These are phyloP conservation scores for Endomychus coccineus DNA, from an alignment of 2,888 invertebrate species.

Conservation along the genomic window DNA sequence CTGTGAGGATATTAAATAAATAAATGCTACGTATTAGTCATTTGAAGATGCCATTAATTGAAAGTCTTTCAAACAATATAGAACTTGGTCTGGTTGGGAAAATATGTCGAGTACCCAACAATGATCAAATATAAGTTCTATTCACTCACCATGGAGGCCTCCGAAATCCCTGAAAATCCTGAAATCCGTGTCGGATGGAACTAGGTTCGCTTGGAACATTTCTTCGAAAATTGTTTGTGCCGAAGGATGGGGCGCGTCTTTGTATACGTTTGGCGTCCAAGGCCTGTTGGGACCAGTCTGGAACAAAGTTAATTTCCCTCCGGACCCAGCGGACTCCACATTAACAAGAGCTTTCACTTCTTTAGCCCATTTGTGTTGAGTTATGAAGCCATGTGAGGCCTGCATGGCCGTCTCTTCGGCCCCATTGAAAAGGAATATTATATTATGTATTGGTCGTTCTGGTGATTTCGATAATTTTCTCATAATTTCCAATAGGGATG, in stretches of 20 bases:
- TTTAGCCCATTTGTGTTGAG: conserved; percentile 72
- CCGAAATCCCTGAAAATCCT: conserved; percentile 70
- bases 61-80: too few relatives aligned
- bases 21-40: too few relatives aligned
- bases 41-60: too few relatives aligned
- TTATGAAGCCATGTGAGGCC: conserved; percentile 59
- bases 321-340: conserved; percentile 86
- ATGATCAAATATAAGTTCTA: too few relatives aligned
- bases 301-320: conserved; percentile 84
- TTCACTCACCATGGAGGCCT: conserved; percentile 52
- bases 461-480: conserved; percentile 48
- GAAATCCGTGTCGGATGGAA: conserved; percentile 78
- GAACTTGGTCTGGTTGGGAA: too few relatives aligned
- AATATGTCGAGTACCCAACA: too few relatives aligned
- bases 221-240: conserved; percentile 54
- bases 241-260: conserved; percentile 52
- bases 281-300: conserved; percentile 74
- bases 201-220: conserved; percentile 57
- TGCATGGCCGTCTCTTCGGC: conserved; percentile 62
- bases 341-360: conserved; percentile 76
- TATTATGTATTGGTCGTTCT: conserved; percentile 47
- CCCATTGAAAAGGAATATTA: conserved; percentile 67
- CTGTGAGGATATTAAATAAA: too few relatives aligned
- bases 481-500: conserved; percentile 60
- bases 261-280: conserved; percentile 54